Conservation (phyloP, 2,888 invertebrate genomes). For the Therioaphis trifolii region DNA sequence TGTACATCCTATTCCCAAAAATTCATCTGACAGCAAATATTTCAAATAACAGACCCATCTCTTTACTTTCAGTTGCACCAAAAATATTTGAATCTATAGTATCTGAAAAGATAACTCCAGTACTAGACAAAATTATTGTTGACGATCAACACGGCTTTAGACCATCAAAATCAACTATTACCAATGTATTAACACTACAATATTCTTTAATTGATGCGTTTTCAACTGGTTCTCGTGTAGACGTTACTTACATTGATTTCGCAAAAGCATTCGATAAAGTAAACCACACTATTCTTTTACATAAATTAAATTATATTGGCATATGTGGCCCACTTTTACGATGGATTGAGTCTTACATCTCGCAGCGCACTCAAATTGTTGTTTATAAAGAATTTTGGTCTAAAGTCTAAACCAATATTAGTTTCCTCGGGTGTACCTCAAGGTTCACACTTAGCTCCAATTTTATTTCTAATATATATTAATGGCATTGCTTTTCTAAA, state of each 20-base stretch:
- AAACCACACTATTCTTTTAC: neutral
- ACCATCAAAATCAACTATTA: neutral
- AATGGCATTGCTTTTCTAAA: neutral
- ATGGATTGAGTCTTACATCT: slow-evolving; percentile 1
- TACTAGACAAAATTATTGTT: neutral
- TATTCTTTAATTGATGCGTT: neutral
- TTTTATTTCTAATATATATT: neutral
- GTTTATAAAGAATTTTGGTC: no score
- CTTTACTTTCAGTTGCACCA: neutral
- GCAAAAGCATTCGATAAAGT: neutral
- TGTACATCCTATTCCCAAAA: neutral
- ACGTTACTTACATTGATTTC: slow-evolving; percentile 8
- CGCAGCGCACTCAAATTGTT: neutral
- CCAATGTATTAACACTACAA: no score
- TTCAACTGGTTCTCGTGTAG: neutral
- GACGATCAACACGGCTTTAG: neutral
- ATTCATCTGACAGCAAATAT: neutral
- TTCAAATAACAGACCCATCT: neutral
- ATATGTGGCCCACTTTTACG: neutral
- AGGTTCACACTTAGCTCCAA: neutral
- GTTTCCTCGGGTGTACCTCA: no score
- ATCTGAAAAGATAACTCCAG: neutral
- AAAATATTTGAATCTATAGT: neutral
- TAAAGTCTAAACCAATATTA: neutral
- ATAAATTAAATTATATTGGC: neutral